phyloP scores from a whole-genome alignment of 2,113 vertebrate species.

The Anser brachyrhynchus region DNA sequence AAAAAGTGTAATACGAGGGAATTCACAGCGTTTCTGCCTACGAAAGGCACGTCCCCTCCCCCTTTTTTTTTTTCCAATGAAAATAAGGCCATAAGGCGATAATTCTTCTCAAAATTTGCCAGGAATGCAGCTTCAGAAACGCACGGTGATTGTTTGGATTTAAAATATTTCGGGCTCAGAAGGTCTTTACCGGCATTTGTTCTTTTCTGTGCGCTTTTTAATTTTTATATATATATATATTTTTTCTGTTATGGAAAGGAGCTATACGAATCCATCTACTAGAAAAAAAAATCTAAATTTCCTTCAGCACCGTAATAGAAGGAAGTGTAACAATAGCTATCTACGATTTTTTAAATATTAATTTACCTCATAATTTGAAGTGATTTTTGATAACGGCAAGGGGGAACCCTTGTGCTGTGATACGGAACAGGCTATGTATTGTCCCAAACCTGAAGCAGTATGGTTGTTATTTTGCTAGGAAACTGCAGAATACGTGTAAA shows the following conservation, averaged over 20 bases:
- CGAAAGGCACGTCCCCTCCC: neutral
- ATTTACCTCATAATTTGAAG: neutral
- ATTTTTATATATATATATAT: too few relatives aligned
- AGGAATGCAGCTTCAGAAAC: neutral
- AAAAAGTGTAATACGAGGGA: neutral
- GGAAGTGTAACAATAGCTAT: neutral
- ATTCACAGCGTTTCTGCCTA: neutral
- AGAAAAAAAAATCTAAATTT: neutral
- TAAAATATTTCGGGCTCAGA: neutral
- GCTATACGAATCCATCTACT: neutral
- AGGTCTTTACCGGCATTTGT: neutral
- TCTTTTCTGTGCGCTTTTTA: neutral
- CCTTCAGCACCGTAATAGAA: neutral
- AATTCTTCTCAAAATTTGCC: neutral
- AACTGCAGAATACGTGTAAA: neutral
- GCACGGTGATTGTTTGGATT: neutral
- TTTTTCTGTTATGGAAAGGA: neutral
- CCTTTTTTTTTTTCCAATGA: neutral
- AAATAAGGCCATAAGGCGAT: neutral
- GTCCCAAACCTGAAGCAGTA: neutral
- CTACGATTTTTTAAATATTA: neutral
- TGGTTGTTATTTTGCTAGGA: neutral
- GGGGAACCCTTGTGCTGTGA: neutral
- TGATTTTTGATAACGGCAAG: neutral
- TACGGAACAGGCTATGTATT: neutral